A percentile compares a stretch with the other conserved stretches of the same genome.
phyloP scores from a whole-genome alignment of 2,888 invertebrate species.

The Masnerella sp. region DNA sequence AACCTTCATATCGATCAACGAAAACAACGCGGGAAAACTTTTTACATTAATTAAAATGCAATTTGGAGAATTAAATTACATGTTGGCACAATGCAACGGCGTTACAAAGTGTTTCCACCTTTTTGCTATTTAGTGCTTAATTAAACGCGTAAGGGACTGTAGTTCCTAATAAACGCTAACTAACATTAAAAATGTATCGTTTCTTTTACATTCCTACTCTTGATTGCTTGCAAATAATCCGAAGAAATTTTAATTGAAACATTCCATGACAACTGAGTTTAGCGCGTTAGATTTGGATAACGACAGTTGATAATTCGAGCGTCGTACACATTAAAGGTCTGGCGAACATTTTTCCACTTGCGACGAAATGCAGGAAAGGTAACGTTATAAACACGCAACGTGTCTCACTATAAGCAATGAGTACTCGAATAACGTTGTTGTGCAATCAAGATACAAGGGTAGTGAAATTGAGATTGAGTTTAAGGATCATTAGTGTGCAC shows the following conservation, averaged over 20 bases:
- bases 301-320: background rate
- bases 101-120: background rate
- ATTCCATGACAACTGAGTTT: conserved; percentile 1
- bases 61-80: conserved; percentile 1
- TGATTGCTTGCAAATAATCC: background rate
- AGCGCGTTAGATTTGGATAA: too few species aligned
- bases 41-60: conserved; percentile 8
- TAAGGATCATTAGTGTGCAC: conserved; percentile 68
- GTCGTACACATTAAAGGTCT: conserved; percentile 24
- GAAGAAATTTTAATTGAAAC: conserved; percentile 24
- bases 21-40: too few species aligned
- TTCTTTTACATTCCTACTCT: background rate
- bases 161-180: background rate
- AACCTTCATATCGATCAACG: too few species aligned
- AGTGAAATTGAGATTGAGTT: conserved; percentile 67
- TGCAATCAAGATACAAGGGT: conserved; percentile 60
- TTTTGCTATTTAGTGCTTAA: conserved; percentile 9
- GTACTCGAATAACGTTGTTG: conserved; percentile 51
- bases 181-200: background rate
- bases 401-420: conserved; percentile 48
- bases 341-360: conserved; percentile 2
- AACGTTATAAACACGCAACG: conserved; percentile 54
- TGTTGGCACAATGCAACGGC: background rate
- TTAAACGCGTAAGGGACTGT: background rate
- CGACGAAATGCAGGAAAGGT: conserved; percentile 23